Evolutionary conservation across 2,797 vertebrate species (phyloP).

Genomic region (Gallinago stenura): DNA sequence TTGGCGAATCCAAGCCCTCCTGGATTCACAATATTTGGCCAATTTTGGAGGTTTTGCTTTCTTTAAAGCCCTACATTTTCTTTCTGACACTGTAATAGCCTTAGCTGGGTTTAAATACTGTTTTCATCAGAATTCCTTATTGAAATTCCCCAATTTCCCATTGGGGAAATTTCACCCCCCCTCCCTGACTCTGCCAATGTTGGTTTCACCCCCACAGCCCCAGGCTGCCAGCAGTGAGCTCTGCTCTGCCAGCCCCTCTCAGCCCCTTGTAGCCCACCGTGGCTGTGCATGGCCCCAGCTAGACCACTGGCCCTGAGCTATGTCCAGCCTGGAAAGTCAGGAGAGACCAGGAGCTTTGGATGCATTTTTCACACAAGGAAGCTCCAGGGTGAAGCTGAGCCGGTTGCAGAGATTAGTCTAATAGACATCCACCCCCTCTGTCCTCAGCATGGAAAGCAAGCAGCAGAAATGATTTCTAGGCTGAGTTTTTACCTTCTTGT

Average conservation of each 20-base stretch:
- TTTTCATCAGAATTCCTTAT: neutral
- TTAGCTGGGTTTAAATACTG: neutral
- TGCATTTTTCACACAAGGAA: fast-evolving
- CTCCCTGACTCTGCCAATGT: too few relatives aligned
- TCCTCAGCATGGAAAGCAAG: neutral
- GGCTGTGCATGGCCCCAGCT: fast-evolving
- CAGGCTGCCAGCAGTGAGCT: neutral
- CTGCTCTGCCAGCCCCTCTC: too few relatives aligned
- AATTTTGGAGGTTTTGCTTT: neutral
- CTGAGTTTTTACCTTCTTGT: neutral
- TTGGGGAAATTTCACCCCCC: fast-evolving
- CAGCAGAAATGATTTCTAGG: neutral
- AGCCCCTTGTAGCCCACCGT: neutral
- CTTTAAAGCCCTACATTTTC: neutral
- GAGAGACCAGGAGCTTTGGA: neutral
- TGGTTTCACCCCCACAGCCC: neutral
- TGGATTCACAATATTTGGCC: fast-evolving
- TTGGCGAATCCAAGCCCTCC: neutral
- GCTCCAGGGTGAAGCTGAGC: neutral
- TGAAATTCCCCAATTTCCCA: too few relatives aligned
- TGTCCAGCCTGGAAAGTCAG: neutral
- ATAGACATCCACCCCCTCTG: fast-evolving
- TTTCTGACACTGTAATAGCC: neutral
- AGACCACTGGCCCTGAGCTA: too few relatives aligned
- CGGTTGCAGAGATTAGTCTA: neutral